Conservation (phyloP, 2,888 invertebrate species). For the Arge pagana region DNA sequence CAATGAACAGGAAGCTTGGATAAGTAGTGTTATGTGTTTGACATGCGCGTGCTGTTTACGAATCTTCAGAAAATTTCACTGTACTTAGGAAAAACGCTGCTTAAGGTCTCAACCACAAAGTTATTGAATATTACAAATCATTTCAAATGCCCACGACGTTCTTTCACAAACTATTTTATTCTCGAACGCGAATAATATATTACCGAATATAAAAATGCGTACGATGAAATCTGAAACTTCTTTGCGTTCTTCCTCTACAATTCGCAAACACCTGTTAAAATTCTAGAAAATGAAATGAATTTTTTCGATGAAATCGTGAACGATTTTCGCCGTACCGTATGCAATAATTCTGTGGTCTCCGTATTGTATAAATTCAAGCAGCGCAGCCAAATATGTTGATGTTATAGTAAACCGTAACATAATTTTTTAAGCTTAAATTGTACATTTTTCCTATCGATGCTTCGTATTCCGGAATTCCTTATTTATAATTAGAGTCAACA, state of each 20-base stretch:
- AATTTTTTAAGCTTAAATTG: conserved; percentile 25
- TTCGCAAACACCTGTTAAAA: no score
- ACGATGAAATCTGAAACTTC: no score
- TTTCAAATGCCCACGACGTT: no score
- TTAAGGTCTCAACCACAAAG: conserved; percentile 28
- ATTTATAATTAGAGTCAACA: not conserved
- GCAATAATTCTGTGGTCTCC: conserved; percentile 16
- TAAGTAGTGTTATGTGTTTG: conserved; percentile 10
- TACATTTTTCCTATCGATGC: conserved; percentile 41
- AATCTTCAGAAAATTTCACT: conserved; percentile 32
- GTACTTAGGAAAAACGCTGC: conserved; percentile 35
- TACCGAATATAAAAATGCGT: no score
- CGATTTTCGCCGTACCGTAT: not conserved
- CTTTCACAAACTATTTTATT: no score
- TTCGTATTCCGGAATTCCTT: conserved; percentile 44
- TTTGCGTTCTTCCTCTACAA: no score
- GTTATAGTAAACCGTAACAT: conserved; percentile 12
- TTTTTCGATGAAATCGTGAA: no score
- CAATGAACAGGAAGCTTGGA: conserved; percentile 23
- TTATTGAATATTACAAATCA: conserved; percentile 32
- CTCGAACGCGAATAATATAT: no score
- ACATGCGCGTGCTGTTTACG: conserved; percentile 16
- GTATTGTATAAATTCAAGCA: conserved; percentile 18
- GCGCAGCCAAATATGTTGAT: conserved; percentile 19
- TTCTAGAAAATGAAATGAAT: no score